Conservation (phyloP, 2,888 invertebrate species). For the Metellina segmentata region DNA sequence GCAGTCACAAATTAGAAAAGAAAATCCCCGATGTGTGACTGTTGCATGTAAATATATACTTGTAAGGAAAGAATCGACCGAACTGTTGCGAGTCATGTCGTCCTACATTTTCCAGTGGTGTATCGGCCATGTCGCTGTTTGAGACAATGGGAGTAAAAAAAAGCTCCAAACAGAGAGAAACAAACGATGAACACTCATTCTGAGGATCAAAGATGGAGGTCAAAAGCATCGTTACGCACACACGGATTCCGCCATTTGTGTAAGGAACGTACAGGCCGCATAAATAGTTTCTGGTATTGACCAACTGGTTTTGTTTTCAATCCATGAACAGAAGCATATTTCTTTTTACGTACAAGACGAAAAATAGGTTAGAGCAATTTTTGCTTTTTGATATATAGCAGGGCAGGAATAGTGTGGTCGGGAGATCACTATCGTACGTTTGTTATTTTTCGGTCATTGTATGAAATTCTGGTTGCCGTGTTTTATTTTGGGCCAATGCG, state of each 20-base stretch:
- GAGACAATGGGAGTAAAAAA: slow-evolving; percentile 20
- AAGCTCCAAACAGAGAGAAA: not conserved
- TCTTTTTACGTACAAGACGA: no score
- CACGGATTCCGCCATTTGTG: not conserved
- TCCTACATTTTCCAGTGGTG: slow-evolving; percentile 36
- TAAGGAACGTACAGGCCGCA: no score
- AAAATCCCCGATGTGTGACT: not conserved
- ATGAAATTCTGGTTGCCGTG: no score
- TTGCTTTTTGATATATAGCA: no score
- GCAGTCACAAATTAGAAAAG: not conserved
- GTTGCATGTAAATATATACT: not conserved
- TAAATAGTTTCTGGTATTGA: no score
- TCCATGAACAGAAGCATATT: no score
- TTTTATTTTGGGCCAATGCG: no score
- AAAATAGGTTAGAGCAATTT: no score
- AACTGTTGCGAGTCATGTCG: slow-evolving; percentile 19
- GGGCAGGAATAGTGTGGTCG: no score
- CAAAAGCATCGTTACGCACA: not conserved
- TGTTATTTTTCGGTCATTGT: no score
- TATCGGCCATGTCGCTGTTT: slow-evolving; percentile 2
- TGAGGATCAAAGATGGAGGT: not conserved
- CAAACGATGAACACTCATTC: not conserved
- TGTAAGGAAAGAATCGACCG: not conserved
- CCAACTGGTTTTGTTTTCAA: no score
- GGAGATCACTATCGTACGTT: no score